A percentile compares a stretch with the other conserved stretches of the same genome.
These are phyloP conservation scores for Falco peregrinus DNA, from an alignment of 2,797 vertebrate genomes.

Conservation along the genomic window DNA sequence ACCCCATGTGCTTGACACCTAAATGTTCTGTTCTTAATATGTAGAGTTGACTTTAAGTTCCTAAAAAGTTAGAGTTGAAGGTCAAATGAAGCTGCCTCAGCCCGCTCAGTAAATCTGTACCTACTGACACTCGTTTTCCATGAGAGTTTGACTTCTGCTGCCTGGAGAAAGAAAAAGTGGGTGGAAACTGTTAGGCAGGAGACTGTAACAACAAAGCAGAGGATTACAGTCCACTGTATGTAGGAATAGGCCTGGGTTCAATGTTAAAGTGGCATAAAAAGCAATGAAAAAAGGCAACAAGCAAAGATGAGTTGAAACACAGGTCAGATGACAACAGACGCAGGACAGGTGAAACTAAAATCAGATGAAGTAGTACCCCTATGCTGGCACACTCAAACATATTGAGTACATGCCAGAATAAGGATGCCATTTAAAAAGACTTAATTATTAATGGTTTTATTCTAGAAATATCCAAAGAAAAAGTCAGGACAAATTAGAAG, in stretches of 20 bases:
- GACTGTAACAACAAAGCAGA: background rate
- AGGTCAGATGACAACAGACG: background rate
- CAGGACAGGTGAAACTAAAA: background rate
- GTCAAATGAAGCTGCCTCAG: background rate
- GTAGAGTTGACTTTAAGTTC: background rate
- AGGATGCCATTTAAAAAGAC: background rate
- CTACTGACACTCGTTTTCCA: background rate
- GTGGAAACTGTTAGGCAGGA: background rate
- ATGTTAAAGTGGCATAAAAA: background rate
- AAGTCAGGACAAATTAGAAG: background rate
- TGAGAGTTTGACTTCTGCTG: background rate
- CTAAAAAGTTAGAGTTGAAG: background rate
- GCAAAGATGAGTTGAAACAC: background rate
- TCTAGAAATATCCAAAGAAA: background rate
- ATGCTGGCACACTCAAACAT: background rate
- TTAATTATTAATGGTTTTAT: background rate
- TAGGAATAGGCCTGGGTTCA: background rate
- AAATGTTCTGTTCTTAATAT: background rate
- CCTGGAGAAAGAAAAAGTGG: background rate
- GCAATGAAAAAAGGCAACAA: background rate
- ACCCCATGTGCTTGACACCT: background rate
- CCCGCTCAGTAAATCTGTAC: background rate
- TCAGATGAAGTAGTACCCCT: background rate
- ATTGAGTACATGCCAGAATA: background rate
- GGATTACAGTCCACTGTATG: background rate